A percentile compares a stretch with the other conserved stretches of the same genome.
Conservation (phyloP, 2,113 vertebrate genomes). For the Ceuthmochares aereus region DNA sequence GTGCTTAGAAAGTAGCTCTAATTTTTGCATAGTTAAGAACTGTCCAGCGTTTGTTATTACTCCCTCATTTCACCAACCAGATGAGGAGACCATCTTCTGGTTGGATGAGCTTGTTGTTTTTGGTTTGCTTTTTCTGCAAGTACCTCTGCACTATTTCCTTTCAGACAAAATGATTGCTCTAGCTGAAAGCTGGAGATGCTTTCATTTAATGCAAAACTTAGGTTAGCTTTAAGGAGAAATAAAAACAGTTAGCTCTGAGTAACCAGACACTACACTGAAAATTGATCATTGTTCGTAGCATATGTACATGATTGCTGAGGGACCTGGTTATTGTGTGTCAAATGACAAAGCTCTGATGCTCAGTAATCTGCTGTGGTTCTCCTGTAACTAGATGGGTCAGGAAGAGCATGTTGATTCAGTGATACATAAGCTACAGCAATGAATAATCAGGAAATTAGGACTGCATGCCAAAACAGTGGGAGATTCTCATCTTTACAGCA, state of each 20-base stretch:
- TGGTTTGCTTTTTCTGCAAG: neutral
- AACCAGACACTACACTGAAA: neutral
- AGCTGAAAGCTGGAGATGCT: neutral
- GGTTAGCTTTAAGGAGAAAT: neutral
- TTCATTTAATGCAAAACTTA: neutral
- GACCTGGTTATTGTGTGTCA: neutral
- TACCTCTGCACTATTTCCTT: neutral
- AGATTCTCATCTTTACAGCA: neutral
- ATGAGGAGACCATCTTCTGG: neutral
- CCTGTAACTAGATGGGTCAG: neutral
- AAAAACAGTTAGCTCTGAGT: neutral
- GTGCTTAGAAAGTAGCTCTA: neutral
- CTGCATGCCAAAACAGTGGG: neutral
- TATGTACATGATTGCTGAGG: fast-evolving
- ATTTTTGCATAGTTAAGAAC: neutral
- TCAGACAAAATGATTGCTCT: neutral
- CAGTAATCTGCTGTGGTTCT: neutral
- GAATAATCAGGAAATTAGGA: neutral
- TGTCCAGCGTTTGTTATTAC: neutral
- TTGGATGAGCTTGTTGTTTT: neutral
- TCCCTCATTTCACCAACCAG: neutral
- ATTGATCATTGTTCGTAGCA: neutral
- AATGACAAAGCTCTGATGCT: neutral
- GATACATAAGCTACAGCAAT: neutral
- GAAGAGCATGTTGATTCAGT: neutral